Evolutionary conservation across 1,140 invertebrate species (phyloP).

Genomic region (Cydia pomonella): DNA sequence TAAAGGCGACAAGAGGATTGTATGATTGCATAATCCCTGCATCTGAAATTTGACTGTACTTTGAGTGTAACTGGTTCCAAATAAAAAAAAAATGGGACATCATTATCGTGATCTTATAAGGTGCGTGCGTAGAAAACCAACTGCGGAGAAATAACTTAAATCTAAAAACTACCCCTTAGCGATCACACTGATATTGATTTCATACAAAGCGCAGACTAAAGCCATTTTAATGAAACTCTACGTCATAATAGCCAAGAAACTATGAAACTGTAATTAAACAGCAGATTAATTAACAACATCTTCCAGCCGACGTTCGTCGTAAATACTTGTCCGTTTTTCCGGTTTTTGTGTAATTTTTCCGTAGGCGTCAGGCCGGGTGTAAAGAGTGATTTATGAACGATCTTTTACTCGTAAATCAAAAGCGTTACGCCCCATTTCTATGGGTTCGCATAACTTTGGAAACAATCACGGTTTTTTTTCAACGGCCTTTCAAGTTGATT

Average conservation of each 20-base stretch:
- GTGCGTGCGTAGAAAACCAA: background rate
- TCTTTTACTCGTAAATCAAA: slow-evolving; percentile 56
- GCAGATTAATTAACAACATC: slow-evolving; percentile 42
- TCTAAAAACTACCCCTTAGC: background rate
- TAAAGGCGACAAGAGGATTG: too few relatives aligned
- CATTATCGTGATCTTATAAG: too few relatives aligned
- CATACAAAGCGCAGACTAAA: background rate
- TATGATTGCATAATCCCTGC: too few relatives aligned
- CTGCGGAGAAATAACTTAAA: background rate
- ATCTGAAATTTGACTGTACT: too few relatives aligned
- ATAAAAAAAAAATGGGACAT: too few relatives aligned
- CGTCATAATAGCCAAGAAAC: background rate
- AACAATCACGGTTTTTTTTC: slow-evolving; percentile 41
- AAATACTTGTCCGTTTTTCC: slow-evolving; percentile 37
- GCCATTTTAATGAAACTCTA: background rate
- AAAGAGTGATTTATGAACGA: slow-evolving; percentile 50
- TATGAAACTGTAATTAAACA: slow-evolving; percentile 12
- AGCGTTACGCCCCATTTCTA: slow-evolving; percentile 41
- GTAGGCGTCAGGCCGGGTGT: slow-evolving; percentile 34
- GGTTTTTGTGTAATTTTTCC: slow-evolving; percentile 43
- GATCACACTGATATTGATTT: background rate
- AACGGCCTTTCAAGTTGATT: slow-evolving; percentile 15
- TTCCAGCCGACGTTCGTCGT: background rate
- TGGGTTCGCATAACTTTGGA: slow-evolving; percentile 40
- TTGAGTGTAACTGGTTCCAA: too few relatives aligned